Evolutionary conservation across 2,113 vertebrate species (phyloP), one percentile per base, ranked within the genome.

Genomic region (Podilymbus podiceps): DNA sequence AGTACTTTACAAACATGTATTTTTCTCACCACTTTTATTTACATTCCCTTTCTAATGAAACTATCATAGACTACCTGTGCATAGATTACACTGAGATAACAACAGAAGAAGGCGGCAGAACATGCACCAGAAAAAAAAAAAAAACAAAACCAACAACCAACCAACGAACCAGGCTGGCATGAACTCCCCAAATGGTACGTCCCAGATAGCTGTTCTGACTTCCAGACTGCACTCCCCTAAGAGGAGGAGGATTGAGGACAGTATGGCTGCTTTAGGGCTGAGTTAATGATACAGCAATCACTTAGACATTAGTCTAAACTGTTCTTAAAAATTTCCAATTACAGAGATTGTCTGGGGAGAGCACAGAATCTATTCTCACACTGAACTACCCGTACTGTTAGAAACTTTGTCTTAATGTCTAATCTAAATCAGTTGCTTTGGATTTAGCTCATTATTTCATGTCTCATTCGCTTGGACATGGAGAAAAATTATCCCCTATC

Each of bases 1-100:
- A 89, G 49, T 81, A 56, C 63, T 91, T 94, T 42, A 81, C 59
- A 90, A 96, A 90, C 42, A 88, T 77, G 76, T 75, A 78, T 88
- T 90, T 72, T 95, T 85, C 73, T 88, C 67, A 47, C 44, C 30
- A 42, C 27, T 93, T 92, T 89, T 93, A 93, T 92, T 96, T 96
- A 95, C 90, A 46, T 76, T 58, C 11, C 44, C 27, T 21, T 89
- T 78, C 72, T 90, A 96, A 94, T 88, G 79, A 90, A 95, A 85
- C 59, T 92, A 86, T 63, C 80, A 56, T 28, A 62, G 69, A 86
- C 73, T 75, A n/a, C 27, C 30, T 77, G 62, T 28, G 15, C 60
- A 85, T 72, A 90, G 93, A 90, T 58, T 78, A 81, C 80, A 81
- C 21, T 15, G 44, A 49, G 31, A 24, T 40, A 85, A 46, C 27